phyloP scores from a whole-genome alignment of 2,113 vertebrate species.

The Spea multiplicata region DNA sequence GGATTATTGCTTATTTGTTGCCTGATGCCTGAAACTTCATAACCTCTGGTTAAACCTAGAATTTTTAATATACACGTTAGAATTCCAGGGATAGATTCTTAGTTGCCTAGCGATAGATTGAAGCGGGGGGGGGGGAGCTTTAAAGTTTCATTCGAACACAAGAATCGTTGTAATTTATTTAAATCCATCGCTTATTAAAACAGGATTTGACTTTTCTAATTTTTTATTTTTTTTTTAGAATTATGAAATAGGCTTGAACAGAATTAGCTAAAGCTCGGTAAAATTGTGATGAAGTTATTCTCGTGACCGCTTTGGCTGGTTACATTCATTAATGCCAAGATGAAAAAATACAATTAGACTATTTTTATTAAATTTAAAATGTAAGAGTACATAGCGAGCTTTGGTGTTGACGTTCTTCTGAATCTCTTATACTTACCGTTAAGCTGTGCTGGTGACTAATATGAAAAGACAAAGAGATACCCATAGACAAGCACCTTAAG shows the following conservation, averaged over 20 bases:
- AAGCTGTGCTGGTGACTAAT: too few species aligned
- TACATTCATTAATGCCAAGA: too few species aligned
- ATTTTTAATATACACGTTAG: slow-evolving; percentile 49
- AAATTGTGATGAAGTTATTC: too few species aligned
- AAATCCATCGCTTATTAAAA: slow-evolving; percentile 62
- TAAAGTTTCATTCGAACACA: slow-evolving; percentile 61
- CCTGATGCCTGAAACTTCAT: slow-evolving; percentile 46
- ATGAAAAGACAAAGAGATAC: too few species aligned
- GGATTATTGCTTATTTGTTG: slow-evolving; percentile 13
- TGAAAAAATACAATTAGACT: too few species aligned
- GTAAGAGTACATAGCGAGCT: too few species aligned
- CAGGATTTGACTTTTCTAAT: slow-evolving; percentile 56
- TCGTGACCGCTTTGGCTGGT: too few species aligned
- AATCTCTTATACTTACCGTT: too few species aligned
- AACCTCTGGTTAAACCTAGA: slow-evolving; percentile 54
- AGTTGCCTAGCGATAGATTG: slow-evolving; percentile 57
- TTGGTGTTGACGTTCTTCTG: too few species aligned
- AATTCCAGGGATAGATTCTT: slow-evolving; percentile 55
- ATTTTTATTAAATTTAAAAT: too few species aligned
- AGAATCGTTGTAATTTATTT: slow-evolving; percentile 65
- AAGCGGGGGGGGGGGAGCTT: slow-evolving; percentile 37
- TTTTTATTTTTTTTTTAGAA: slow-evolving; percentile 43
- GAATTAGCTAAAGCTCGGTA: too few species aligned
- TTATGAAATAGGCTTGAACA: slow-evolving; percentile 51
- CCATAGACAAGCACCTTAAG: too few species aligned